Base-by-base conservation (phyloP, 2,797 vertebrate species). In the Acipenser ruthenus region DNA sequence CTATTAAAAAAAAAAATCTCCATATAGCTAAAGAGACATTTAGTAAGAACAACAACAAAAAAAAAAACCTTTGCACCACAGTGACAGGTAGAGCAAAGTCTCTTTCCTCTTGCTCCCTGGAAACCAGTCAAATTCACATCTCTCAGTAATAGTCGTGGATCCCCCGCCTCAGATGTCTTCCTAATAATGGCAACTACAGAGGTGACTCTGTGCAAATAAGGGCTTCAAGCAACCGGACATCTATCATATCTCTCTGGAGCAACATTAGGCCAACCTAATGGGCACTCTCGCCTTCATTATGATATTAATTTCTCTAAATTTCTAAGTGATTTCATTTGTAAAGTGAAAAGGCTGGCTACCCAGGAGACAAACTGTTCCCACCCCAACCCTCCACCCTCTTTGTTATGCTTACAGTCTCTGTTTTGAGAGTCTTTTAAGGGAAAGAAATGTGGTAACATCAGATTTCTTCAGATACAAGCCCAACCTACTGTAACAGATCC, bases 291-390 rank as follows among this genome's bases (percentile, higher is more conserved):
- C 91, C 93, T 93, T 94, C 93, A 95, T 96, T 97, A 96, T 92
- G 93, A 90, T 95, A 97, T 98, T 95, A 94, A 96, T 96, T 96
- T 93, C 91, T 87, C 83, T 83, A 83, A 85, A 94, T 93, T 95
- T 89, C 89, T 84, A 94, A 94, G 91, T 91, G 90, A 94, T 92
- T 95, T 93, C 89, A 93, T 95, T 93, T 86, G 83, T 95, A 93
- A 94, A 90, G 89, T 93, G 93, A 95, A 92, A 90, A 90, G 85
- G 83, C 88, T 89, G 84, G 84, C 91, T 88, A 89, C 91, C 89
- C 82, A 85, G 80, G 85, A 91, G 92, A 94, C 91, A 92, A 93
- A 92, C 90, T 93, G 90, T 93, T 93, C 90, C 92, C 88, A 92
- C 91, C 89, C 86, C 83, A 76, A 79, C 87, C 78, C 80, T 81